Evolutionary conservation across 2,113 vertebrate genomes (phyloP), one percentile per base, ranked within the genome.

Genomic region (Atrichornis clamosus): DNA sequence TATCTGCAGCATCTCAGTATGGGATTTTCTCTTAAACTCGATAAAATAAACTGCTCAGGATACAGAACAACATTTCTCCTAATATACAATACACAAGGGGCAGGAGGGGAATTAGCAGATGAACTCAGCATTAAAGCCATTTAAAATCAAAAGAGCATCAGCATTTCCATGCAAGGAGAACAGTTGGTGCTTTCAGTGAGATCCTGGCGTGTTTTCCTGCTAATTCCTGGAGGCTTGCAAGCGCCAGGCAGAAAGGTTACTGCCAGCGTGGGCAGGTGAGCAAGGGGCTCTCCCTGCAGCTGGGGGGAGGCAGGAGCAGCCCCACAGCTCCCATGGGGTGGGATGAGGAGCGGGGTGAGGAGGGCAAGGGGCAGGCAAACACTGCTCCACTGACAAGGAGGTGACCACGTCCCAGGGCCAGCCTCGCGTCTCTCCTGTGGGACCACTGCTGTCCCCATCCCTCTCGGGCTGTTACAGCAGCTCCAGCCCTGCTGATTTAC

Each of bases 1-100:
- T 97, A 97, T 97, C 97, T 97, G 85, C 96, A 83, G 93, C 96
- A 97, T 97, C 97, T 97, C 95, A 92, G 96, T 96, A 89, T 96
- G 97, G 93, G 95, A 97, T 97, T 97, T 96, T 95, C 94, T 97
- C 96, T 97, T 96, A 92, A 96, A 96, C 86, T 95, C 81, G 84
- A 96, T 97, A 96, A 97, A 97, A 97, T 96, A 97, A 97, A 96
- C 95, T 93, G 93, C 94, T 97, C 96, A 77, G 97, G 95, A 95
- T 96, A 95, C 87, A 96, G 96, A 96, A 94, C 96, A 96, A 94
- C 96, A 93, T 96, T 96, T 95, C 94, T 91, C 86, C 93, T 94
- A 93, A 95, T 93, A 95, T 89, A 97, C 91, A 95, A 94, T 96
- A 89, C 96, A 93, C 94, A 35, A 80, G 95, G 93, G 96, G 97